phyloP scores from a whole-genome alignment of 2,888 invertebrate genomes.

The Mythimna pallens region DNA sequence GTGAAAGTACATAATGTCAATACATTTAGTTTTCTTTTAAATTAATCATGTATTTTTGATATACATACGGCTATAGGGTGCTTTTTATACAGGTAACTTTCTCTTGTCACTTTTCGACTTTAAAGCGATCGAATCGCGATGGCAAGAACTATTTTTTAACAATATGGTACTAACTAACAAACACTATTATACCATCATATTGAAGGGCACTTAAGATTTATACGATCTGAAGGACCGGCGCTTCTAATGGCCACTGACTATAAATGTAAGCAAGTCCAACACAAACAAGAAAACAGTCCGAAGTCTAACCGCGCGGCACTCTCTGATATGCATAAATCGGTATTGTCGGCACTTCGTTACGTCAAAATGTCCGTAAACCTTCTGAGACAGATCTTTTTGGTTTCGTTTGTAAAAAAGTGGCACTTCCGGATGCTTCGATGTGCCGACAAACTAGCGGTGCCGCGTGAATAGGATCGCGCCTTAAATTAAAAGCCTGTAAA shows the following conservation, averaged over 20 bases:
- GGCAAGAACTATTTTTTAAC: no score
- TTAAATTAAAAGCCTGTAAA: not conserved
- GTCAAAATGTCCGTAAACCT: not conserved
- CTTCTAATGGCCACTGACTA: not conserved
- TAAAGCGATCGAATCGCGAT: no score
- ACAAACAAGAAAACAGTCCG: constrained; percentile 1
- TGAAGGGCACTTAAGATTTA: no score
- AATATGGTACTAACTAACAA: no score
- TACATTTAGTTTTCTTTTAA: no score
- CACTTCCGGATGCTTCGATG: constrained; percentile 25
- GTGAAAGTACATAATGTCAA: no score
- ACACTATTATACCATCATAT: no score
- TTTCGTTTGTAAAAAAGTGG: constrained; percentile 24
- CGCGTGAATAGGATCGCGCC: not conserved
- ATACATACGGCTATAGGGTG: no score
- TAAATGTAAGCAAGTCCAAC: not conserved
- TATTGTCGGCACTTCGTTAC: not conserved
- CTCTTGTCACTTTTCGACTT: no score
- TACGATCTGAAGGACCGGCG: not conserved
- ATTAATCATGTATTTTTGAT: no score
- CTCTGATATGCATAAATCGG: not conserved
- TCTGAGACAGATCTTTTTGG: constrained; percentile 3
- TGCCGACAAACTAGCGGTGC: constrained; percentile 19
- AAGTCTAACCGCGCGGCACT: constrained; percentile 5
- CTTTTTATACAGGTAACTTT: no score